Evolutionary conservation across 2,113 vertebrate species (phyloP), one percentile per base, ranked within the genome.

Genomic region (Zeus faber): DNA sequence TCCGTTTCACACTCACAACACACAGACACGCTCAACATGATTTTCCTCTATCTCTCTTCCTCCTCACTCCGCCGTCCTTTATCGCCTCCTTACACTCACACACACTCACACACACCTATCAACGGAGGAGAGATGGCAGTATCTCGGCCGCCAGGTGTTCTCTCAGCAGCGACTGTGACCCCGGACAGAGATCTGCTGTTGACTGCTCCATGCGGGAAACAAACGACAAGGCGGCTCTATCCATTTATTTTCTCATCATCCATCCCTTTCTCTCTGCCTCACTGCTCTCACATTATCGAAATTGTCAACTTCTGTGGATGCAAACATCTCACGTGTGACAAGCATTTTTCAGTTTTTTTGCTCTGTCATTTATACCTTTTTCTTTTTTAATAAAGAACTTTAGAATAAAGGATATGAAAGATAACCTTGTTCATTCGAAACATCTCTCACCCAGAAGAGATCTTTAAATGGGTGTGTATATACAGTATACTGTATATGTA

Each of bases 131-230:
- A 67, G 66, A 65, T 67, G 55, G 68, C 54, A 67, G 68, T 76
- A 67, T 82, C 62, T 78, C 62, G 45, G 52, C 49, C 65, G 72
- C 72, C 82, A 85, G 81, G 77, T 86, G 77, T 74, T 70, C 68
- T 77, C 77, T 76, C 82, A 70, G 75, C 70, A 43, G 83, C 65
- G 62, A 58, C 65, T 67, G 14, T 76, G 72, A 81, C 83, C 70
- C 46, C 62, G 77, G 69, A 84, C 74, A 56, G 62, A 58, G 76
- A 77, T 77, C 60, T 66, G 61, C 62, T 70, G 61, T 68, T 48
- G 56, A 46, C 64, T 45, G 50, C 73, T 0, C 79, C 54, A 58
- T 41, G 16, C 70, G 70, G 49, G 71, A 74, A 60, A 67, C 76
- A 69, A 62, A 56, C 55, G 44, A 73, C 35, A 71, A 68, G 64